Evolutionary conservation across 2,888 invertebrate species (phyloP), one percentile per base, ranked within the genome.

Genomic region (Lithophane ornitopus): DNA sequence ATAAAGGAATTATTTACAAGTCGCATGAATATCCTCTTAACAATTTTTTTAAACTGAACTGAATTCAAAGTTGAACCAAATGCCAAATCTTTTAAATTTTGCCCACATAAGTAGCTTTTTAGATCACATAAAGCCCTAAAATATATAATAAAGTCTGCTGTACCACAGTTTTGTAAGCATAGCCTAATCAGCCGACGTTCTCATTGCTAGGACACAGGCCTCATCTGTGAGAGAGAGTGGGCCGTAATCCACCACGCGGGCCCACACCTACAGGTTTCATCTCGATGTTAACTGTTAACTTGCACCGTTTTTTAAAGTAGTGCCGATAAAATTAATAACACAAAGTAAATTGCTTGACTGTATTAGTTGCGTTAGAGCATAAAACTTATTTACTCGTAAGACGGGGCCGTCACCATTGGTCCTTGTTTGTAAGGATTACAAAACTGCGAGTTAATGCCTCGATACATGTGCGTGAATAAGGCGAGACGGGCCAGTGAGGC

Each of bases 381-480:
- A 44, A 6, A 11, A 26, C 44, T 26, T 12, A 7, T 16, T 9
- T 63, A 11, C 6, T 26, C 26, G 26, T 26, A 44, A 26, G 19
- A 8, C 19, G 12, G 19, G 7, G 8, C 63, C 54, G 26, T n/a
- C 12, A 26, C 1, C 26, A 19, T 9, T n/a, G 62, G 16, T 7
- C 12, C 12, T 26, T 8, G 7, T 44, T 44, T 44, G 44, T 26
- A 26, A 7, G 6, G 46, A 14, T 66, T 28, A 46, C 12, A 22
- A 56, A 44, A 28, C 16, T 41, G 12, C 9, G 1, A 61, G 22
- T 46, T 26, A 65, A 28, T 71, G 28, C 34, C n/a, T 63, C 49
- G 49, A 28, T 28, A 62, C 34, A 69, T 74, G 62, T 72, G 66
- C 70, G 61, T 81, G 75, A 77, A 66, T 34, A 59, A n/a, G 58